Evolutionary conservation across 2,113 vertebrate genomes (phyloP), one percentile per base, ranked within the genome.

Genomic region (Lepus americanus): DNA sequence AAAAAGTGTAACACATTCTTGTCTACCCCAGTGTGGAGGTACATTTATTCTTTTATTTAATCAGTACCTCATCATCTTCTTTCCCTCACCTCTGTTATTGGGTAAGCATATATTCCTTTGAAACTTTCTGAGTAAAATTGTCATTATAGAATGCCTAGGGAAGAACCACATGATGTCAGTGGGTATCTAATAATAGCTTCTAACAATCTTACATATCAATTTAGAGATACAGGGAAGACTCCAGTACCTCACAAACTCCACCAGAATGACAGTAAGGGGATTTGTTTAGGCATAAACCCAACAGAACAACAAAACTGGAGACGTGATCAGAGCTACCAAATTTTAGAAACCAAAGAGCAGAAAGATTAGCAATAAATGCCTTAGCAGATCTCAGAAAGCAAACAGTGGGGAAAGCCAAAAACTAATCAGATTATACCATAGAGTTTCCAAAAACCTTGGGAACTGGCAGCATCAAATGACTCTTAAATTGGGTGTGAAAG

Each of bases 331-430:
- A 90, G 49, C 31, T 61, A 77, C 59, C 89, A 36, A 67, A 79
- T 79, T 90, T 92, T 81, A 90, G 44, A 90, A 90, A 87, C 9
- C 27, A 16, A 80, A 84, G 44, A 84, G 27, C 12, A 67, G 13
- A 86, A 94, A 95, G 63, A 88, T 88, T 72, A 90, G 36, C 27
- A 16, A 17, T 84, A 87, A 92, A 83, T 87, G n/a, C 93, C 55
- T 90, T 90, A 69, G 87, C 11, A 91, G 19, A 85, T 76, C 74
- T 91, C 90, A 74, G 79, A 77, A 82, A 81, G 14, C 31, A 70
- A 95, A 74, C 61, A 72, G 20, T 66, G 17, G 25, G 9, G 23
- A 81, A 69, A 95, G 90, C 53, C 82, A 87, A 85, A 53, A 66
- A 49, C 86, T 93, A 90, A 88, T 92, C 78, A 93, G 44, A 88